Percentiles rank a stretch among this genome's conserved stretches.
These are phyloP conservation scores for Perca schrenkii DNA, from an alignment of 2,113 vertebrate genomes.

Conservation along the genomic window DNA sequence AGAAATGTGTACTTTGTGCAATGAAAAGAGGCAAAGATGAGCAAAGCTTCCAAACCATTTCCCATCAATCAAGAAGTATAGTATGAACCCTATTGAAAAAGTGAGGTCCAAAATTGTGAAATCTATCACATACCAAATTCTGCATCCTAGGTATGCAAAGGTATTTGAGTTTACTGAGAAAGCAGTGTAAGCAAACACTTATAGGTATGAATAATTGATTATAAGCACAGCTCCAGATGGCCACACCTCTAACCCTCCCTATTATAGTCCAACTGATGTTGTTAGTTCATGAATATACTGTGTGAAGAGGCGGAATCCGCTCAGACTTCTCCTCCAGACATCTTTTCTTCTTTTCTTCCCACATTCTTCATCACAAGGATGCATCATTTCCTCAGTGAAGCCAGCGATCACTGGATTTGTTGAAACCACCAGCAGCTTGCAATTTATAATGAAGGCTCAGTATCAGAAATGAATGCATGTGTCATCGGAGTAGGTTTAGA, in stretches of 20 bases:
- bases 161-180: slow-evolving; percentile 81
- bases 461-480: slow-evolving; percentile 56
- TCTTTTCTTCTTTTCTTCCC: slow-evolving; percentile 71
- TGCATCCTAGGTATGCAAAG: slow-evolving; percentile 48
- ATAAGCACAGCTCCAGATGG: slow-evolving; percentile 83
- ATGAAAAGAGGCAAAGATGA: slow-evolving; percentile 85
- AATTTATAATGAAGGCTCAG: slow-evolving; percentile 59
- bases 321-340: slow-evolving; percentile 57
- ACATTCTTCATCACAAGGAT: slow-evolving; percentile 68
- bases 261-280: slow-evolving; percentile 31
- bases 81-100: slow-evolving; percentile 90
- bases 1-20: slow-evolving; percentile 84
- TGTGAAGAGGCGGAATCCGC: slow-evolving; percentile 56
- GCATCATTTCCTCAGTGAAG: slow-evolving; percentile 67
- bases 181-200: slow-evolving; percentile 85
- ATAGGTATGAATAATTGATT: slow-evolving; percentile 56
- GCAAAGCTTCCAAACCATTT: slow-evolving; percentile 79
- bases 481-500: slow-evolving; percentile 55
- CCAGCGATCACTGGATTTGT: slow-evolving; percentile 69
- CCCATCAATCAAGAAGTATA: slow-evolving; percentile 81
- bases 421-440: slow-evolving; percentile 69
- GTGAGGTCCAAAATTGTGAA: slow-evolving; percentile 68
- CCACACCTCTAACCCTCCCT: slow-evolving; percentile 79
- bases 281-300: slow-evolving; percentile 49
- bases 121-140: slow-evolving; percentile 45